Conservation (phyloP, 2,797 vertebrate species). For the Ctenosaura bakeri region DNA sequence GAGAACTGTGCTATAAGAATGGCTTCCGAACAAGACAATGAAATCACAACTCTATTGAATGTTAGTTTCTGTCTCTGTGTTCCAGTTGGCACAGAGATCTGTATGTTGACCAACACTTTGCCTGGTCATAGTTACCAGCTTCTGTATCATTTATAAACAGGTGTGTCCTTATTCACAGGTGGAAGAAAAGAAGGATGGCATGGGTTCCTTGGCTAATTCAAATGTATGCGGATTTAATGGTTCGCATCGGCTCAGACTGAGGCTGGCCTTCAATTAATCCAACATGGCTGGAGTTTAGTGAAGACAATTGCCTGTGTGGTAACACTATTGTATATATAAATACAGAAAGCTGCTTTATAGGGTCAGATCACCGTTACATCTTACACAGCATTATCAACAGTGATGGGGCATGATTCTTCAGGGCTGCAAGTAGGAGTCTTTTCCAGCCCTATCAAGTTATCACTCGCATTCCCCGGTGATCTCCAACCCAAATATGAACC, state of each 20-base stretch:
- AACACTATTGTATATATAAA: not conserved
- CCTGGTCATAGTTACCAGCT: not conserved
- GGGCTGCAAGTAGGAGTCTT: too few relatives aligned
- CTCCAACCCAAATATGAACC: too few relatives aligned
- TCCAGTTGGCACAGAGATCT: not conserved
- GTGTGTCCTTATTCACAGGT: not conserved
- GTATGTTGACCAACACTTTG: not conserved
- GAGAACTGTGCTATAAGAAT: not conserved
- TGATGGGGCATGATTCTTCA: too few relatives aligned
- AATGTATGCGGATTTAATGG: slow-evolving; percentile 8
- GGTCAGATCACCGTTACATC: too few relatives aligned
- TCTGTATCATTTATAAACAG: not conserved
- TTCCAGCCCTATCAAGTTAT: too few relatives aligned
- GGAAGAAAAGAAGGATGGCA: not conserved
- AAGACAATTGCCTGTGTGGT: not conserved
- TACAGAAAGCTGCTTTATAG: too few relatives aligned
- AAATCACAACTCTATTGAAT: not conserved
- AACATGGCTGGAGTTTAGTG: not conserved
- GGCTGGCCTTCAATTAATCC: not conserved
- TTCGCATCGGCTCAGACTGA: not conserved
- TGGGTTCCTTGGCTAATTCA: not conserved
- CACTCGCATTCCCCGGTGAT: too few relatives aligned
- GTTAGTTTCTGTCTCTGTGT: not conserved
- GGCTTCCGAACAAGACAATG: not conserved
- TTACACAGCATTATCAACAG: too few relatives aligned